These are phyloP conservation scores for Tetragonula carbonaria DNA, from an alignment of 2,888 invertebrate genomes.

Conservation along the genomic window DNA sequence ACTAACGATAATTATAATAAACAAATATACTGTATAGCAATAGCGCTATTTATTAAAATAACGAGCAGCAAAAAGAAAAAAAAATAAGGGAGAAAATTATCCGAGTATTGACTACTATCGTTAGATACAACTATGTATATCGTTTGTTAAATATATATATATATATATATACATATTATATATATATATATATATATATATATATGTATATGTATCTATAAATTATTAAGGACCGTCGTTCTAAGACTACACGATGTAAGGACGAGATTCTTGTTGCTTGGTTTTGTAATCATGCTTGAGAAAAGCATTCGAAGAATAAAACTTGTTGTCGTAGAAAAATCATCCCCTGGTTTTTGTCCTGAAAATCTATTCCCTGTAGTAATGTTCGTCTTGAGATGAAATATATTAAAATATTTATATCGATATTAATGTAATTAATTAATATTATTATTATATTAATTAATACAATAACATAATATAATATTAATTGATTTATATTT, in stretches of 20 bases:
- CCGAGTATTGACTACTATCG: slow-evolving; percentile 73
- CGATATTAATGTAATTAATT: no score
- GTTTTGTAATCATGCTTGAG: slow-evolving; percentile 85
- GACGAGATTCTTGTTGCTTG: slow-evolving; percentile 83
- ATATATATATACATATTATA: no score
- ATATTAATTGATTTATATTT: no score
- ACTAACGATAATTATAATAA: slow-evolving; percentile 43
- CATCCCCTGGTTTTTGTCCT: not conserved
- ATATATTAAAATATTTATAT: not conserved
- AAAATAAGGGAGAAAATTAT: slow-evolving; percentile 56
- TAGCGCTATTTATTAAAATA: slow-evolving; percentile 58
- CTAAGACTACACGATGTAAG: slow-evolving; percentile 79
- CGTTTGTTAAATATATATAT: slow-evolving; percentile 77
- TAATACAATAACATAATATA: no score
- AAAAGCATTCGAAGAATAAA: slow-evolving; percentile 81
- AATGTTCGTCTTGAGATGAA: not conserved
- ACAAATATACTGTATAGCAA: slow-evolving; percentile 68
- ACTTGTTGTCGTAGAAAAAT: slow-evolving; percentile 81
- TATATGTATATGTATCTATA: slow-evolving; percentile 73
- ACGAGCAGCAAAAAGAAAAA: slow-evolving; percentile 23
- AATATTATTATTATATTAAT: no score
- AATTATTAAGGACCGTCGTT: slow-evolving; percentile 75
- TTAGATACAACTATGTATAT: slow-evolving; percentile 77
- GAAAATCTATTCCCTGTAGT: not conserved
- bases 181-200: no score